phyloP scores from a whole-genome alignment of 2,113 vertebrate species.

The Setophaga petechia region DNA sequence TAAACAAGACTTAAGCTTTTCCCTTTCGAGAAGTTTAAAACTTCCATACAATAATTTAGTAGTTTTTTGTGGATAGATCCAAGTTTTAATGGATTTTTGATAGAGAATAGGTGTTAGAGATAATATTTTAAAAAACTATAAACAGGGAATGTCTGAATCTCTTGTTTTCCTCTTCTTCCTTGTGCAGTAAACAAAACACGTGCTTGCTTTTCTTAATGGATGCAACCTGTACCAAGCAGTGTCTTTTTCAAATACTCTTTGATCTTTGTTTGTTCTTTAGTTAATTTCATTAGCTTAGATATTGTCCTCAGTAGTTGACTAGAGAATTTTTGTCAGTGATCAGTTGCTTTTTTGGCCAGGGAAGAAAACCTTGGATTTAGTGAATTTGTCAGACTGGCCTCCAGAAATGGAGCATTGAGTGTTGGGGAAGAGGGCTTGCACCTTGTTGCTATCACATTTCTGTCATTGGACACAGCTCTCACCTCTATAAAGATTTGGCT shows the following conservation, averaged over 20 bases:
- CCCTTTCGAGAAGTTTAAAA: background rate
- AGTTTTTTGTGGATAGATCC: background rate
- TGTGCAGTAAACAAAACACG: background rate
- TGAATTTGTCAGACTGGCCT: background rate
- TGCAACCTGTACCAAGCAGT: background rate
- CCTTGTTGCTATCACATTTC: conserved; percentile 63
- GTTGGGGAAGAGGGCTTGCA: background rate
- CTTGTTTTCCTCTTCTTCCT: background rate
- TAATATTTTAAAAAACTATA: background rate
- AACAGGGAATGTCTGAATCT: background rate
- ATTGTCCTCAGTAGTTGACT: background rate
- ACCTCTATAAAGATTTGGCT: conserved; percentile 71
- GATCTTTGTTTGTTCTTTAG: background rate
- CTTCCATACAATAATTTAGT: background rate
- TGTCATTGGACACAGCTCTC: conserved; percentile 61
- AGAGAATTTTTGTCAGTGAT: background rate
- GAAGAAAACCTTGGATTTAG: conserved; percentile 9
- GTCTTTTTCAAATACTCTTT: background rate
- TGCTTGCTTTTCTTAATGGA: background rate
- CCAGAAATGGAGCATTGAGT: background rate
- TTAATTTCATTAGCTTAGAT: background rate
- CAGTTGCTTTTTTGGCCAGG: background rate
- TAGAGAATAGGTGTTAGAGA: background rate
- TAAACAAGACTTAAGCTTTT: background rate
- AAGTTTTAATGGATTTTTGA: background rate